Percentiles rank a stretch among this genome's conserved stretches.
Conservation (phyloP, 2,888 invertebrate species). For the Lapara coniferarum region DNA sequence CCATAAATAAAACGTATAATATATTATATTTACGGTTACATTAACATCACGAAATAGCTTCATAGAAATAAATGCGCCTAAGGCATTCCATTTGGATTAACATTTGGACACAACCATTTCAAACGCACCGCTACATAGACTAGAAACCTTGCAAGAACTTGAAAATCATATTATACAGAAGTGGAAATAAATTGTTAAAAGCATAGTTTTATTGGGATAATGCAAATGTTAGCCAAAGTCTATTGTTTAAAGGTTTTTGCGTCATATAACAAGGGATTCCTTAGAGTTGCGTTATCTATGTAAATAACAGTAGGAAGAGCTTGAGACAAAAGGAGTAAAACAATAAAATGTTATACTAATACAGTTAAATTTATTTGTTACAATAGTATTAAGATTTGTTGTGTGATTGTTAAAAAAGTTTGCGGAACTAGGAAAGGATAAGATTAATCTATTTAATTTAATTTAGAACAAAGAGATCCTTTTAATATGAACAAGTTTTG, state of each 20-base stretch:
- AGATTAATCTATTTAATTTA: too few relatives aligned
- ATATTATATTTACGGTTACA: too few relatives aligned
- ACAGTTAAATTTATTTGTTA: not conserved
- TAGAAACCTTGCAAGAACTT: not conserved
- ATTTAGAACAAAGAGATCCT: too few relatives aligned
- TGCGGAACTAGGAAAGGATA: too few relatives aligned
- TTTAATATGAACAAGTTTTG: too few relatives aligned
- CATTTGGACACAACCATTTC: not conserved
- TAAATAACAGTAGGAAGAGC: not conserved
- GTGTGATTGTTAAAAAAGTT: too few relatives aligned
- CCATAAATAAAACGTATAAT: too few relatives aligned
- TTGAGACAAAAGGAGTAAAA: not conserved
- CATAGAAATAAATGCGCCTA: not conserved
- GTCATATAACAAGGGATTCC: not conserved
- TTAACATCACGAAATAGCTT: not conserved
- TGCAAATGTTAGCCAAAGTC: not conserved
- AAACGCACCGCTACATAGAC: not conserved
- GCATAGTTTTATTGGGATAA: not conserved
- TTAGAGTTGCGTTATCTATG: not conserved
- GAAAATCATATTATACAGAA: not conserved
- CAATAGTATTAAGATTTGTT: not conserved
- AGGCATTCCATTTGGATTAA: not conserved
- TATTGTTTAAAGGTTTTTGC: not conserved
- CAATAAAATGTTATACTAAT: not conserved
- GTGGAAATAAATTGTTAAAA: not conserved